A percentile compares a stretch with the other conserved stretches of the same genome.
These are phyloP conservation scores for Copidosoma floridanum DNA, from an alignment of 1,140 invertebrate genomes.

Conservation along the genomic window DNA sequence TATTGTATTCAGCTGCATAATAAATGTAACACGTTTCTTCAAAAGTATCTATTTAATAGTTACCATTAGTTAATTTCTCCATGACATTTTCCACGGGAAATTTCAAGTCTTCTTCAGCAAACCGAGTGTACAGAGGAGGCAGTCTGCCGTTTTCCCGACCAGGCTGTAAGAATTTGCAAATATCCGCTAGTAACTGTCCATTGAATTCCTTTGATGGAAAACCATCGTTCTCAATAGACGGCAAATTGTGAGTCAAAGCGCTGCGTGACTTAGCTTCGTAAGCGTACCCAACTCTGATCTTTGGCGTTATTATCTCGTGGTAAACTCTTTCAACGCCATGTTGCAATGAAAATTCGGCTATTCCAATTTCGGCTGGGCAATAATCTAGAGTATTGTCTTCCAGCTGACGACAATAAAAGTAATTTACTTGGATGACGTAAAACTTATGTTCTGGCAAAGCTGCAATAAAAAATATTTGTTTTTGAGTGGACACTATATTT, in stretches of 20 bases:
- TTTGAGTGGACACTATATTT: no score
- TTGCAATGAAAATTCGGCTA: conserved; percentile 54
- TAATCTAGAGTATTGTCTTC: conserved; percentile 35
- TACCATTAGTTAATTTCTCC: conserved; percentile 44
- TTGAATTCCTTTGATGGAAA: conserved; percentile 35
- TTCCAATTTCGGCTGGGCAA: conserved; percentile 50
- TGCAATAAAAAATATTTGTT: conserved; percentile 5
- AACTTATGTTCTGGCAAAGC: conserved; percentile 31
- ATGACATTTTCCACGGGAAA: conserved; percentile 42
- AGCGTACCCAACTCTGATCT: conserved; percentile 57
- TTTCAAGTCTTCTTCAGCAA: conserved; percentile 22
- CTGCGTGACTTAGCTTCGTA: conserved; percentile 52
- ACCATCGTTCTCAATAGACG: conserved; percentile 40
- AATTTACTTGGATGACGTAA: conserved; percentile 53
- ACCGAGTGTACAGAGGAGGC: conserved; percentile 56
- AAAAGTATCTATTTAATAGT: conserved; percentile 34
- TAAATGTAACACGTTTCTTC: neutral
- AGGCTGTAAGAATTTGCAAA: conserved; percentile 46
- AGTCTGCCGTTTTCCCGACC: conserved; percentile 32
- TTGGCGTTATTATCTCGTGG: conserved; percentile 55
- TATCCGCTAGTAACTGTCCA: conserved; percentile 40
- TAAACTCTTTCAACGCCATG: conserved; percentile 56
- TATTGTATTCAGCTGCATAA: conserved; percentile 1
- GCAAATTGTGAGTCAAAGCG: conserved; percentile 55
- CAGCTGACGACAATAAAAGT: conserved; percentile 39